Conservation (phyloP, 2,888 invertebrate genomes). For the Caenorhabditis panamensis region DNA sequence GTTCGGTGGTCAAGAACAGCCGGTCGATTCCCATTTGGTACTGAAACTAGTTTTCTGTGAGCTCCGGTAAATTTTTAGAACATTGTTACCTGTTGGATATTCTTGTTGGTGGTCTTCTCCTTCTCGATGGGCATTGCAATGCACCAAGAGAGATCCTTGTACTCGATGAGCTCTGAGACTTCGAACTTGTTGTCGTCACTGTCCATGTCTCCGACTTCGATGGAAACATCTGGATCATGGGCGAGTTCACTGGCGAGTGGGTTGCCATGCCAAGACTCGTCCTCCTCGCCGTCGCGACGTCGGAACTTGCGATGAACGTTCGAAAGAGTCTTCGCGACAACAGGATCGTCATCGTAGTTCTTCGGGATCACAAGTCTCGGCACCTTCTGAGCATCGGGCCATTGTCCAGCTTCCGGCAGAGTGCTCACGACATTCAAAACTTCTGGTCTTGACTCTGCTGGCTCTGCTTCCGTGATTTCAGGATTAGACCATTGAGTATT, state of each 20-base stretch:
- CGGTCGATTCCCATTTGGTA: conserved; percentile 40
- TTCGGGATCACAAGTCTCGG: neutral
- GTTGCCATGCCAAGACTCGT: neutral
- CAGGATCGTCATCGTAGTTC: conserved; percentile 18
- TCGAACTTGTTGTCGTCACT: conserved; percentile 42
- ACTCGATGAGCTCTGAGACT: conserved; percentile 28
- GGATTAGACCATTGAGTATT: neutral
- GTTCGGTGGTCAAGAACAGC: neutral
- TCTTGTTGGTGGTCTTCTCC: conserved; percentile 13
- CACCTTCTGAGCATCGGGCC: conserved; percentile 7
- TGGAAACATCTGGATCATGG: neutral
- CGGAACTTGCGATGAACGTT: neutral
- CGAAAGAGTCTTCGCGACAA: neutral
- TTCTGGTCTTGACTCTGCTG: neutral
- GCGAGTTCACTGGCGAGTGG: neutral
- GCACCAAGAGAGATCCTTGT: conserved; percentile 17
- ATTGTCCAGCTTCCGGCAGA: neutral
- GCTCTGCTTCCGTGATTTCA: neutral
- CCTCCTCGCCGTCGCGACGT: neutral
- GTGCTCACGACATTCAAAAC: neutral
- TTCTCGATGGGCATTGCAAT: conserved; percentile 15
- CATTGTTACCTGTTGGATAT: neutral
- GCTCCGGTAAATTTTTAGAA: neutral
- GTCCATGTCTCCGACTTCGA: neutral
- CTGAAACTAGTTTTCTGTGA: conserved; percentile 12